Base-by-base conservation (phyloP, 2,797 vertebrate species). In the Clarias fuscus region DNA sequence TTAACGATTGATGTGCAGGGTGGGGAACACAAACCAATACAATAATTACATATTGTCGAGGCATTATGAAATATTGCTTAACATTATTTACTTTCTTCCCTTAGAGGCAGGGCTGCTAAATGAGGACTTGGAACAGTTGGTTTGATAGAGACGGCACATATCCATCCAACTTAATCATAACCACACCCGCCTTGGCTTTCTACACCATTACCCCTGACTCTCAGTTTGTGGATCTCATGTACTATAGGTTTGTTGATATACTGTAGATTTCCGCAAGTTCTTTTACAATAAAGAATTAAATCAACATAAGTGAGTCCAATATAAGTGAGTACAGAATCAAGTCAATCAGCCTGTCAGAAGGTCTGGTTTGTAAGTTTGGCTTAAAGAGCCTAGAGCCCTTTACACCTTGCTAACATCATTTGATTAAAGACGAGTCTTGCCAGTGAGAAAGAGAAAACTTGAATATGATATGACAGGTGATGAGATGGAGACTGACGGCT, bases 391-490 rank as follows among this genome's bases (percentile, higher is more conserved):
- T 40, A 24, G 56, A 85, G 77, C 67, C 7, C 27, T 70, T 84
- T 86, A 59, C 56, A 85, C 67, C 80, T 84, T 88, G 72, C 82
- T 58, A 80, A 72, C 64, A 70, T 88, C 22, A 71, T 82, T 75
- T 82, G 80, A 40, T 80, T 20, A 22, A 24, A 85, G 88, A 81
- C 33, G 70, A 86, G 89, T 70, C 78, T 85, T 27, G 76, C 82
- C 24, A 17, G 33, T 81, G 70, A 88, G 70, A 71, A 61, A 53
- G 86, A 91, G 88, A 87, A 84, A 82, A 78, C 80, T 40, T 82
- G 90, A 90, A 85, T 88, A 87, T 87, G 89, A 90, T 86, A 84
- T 90, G 91, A 91, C 89, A 90, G 79, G 65, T 91, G 88, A 91
- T 82, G 83, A 48, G 88, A 86, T 83, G 79, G 58, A 79, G 82